Base-by-base conservation (phyloP, 2,797 vertebrate species). In the Thaleichthys pacificus region DNA sequence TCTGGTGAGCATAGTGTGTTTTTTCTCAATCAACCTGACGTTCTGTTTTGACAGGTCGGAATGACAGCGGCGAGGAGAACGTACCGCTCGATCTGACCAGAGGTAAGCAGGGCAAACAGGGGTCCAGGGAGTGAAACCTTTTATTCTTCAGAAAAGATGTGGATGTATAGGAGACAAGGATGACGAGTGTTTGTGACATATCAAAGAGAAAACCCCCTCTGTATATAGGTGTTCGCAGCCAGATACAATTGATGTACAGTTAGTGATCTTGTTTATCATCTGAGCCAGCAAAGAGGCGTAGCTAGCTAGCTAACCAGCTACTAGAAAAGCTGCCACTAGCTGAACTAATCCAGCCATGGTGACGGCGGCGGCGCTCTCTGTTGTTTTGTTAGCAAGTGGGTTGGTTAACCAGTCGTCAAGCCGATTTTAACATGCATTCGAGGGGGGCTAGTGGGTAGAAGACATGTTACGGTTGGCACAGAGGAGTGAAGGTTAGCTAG, bases 11-110 rank as follows among this genome's bases (percentile, higher is more conserved):
- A 70, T 24, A 71, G 62, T 22, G 61, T 60, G 64, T 30, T 19
- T 19, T n/a, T 81, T 0, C 5, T 74, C 5, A n/a, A 19, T 85
- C 76, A 61, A 17, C 26, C 54, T 56, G 12, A 6, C 81, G 76
- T 88, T 83, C 73, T 47, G 91, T 87, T 89, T 85, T 86, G 84
- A 83, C 94, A 99, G 97, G 97, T 94, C 96, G 97, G 89, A 98
- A 99, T 95, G 97, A 99, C 95, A 99, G 97, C 92, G 97, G 97
- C 86, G 97, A 99, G 87, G 97, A 99, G 91, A 98, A 99, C 90
- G 97, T 99, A 89, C 97, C 97, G 84, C 95, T 99, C 89, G 97
- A 99, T 92, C 95, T 97, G 89, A 96, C 86, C 91, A 95, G 97
- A 96, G 97, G 97, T 98, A 94, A 95, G 89, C 78, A 84, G 75